Evolutionary conservation across 2,888 invertebrate species (phyloP).

Genomic region (Agrypnus murinus): DNA sequence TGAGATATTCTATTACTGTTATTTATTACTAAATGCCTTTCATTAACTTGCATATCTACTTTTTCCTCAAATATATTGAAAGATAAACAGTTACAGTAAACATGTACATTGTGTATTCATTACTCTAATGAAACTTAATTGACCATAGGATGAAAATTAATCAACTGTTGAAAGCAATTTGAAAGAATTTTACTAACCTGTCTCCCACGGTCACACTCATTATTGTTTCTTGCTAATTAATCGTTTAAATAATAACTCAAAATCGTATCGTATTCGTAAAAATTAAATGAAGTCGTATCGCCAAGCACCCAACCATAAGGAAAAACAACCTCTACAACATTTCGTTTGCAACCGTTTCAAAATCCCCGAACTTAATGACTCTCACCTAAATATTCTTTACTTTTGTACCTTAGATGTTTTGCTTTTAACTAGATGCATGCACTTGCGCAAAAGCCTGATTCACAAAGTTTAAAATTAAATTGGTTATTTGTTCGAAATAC

Average conservation of each 20-base stretch:
- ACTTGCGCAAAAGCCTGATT: constrained; percentile 53
- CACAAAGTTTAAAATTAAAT: constrained; percentile 50
- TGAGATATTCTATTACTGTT: no score
- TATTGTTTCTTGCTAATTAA: neutral
- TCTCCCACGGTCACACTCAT: constrained; percentile 32
- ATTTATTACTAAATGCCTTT: no score
- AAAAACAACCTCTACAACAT: constrained; percentile 2
- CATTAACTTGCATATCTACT: no score
- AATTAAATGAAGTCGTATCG: constrained; percentile 1
- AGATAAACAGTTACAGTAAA: no score
- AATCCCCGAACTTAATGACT: constrained; percentile 34
- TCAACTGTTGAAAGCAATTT: no score
- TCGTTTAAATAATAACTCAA: constrained; percentile 1
- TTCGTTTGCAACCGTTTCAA: constrained; percentile 16
- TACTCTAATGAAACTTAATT: no score
- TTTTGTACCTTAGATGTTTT: constrained; percentile 39
- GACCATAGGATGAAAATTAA: no score
- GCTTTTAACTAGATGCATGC: constrained; percentile 40
- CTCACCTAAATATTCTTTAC: constrained; percentile 29
- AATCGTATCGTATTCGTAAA: constrained; percentile 4
- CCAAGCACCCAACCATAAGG: constrained; percentile 1
- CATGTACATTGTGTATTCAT: no score
- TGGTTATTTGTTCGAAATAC: constrained; percentile 20
- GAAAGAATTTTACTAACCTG: constrained; percentile 22
- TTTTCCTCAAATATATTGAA: no score